Base-by-base conservation (phyloP, 1,140 invertebrate species). In the Zaprionus lachaisei region DNA sequence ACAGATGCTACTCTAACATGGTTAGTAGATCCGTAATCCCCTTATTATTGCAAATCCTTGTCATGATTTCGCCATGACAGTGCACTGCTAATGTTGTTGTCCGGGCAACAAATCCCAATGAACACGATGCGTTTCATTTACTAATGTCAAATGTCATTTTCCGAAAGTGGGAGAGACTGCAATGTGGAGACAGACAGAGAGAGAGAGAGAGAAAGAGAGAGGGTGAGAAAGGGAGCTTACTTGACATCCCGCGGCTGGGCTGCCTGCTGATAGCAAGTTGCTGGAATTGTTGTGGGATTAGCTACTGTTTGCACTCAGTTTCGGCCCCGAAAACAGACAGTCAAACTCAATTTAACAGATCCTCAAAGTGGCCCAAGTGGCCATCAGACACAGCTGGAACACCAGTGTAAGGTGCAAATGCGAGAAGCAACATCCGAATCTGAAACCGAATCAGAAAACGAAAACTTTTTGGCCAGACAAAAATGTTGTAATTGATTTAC, bases 401-500 rank as follows among this genome's bases (percentile, higher is more conserved):
- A 41, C 2, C 5, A 37, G 38, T 34, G 20, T 31, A 51, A 57
- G 66, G 38, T 57, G 65, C 31, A 57, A 67, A 67, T 67, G 38
- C 20, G 20, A 31, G 56, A 17, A 49, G 41, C 5, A 44, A 7
- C 41, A 24, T 56, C 12, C 37, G 37, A 4, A 47, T 41, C 5
- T 7, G 17, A 60, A 69, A 60, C 15, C 41, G 49, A 24, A 54
- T 56, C 54, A 31, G 11, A 47, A 28, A 31, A 28, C 28, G n/a
- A 66, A 47, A 28, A 41, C 70, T 60, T 72, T 61, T 71, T 51
- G 41, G 31, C 15, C 65, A 47, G 38, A 44, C 62, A 57, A 54
- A 56, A 72, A 56, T 61, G 47, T 73, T 73, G 71, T 77, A 77
- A 77, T 77, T 77, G 71, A 77, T 77, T 68, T 73, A 74, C 57